These are phyloP conservation scores for Poicephalus gulielmi DNA, from an alignment of 2,113 vertebrate genomes.

Conservation along the genomic window DNA sequence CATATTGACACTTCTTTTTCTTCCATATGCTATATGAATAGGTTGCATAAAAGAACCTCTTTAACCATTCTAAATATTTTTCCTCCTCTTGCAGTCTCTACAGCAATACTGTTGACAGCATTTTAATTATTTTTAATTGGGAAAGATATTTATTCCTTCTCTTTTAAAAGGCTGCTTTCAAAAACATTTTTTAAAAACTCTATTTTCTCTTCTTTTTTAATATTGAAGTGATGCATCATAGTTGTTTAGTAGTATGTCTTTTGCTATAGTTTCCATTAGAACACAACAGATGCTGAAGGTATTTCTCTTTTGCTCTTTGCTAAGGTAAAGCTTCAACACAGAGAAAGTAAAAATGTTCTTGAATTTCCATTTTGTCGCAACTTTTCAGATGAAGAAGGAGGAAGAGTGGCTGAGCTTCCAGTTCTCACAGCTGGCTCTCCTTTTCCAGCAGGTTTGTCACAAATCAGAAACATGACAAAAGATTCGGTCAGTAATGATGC, in stretches of 20 bases:
- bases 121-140: background rate
- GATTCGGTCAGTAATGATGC: background rate
- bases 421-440: conserved; percentile 19
- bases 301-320: background rate
- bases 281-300: background rate
- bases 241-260: background rate
- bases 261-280: background rate
- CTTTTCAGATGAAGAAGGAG: conserved; percentile 19
- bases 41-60: background rate
- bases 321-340: conserved; percentile 60
- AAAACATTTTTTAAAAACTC: background rate
- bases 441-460: conserved; percentile 49
- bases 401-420: conserved; percentile 30
- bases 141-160: background rate
- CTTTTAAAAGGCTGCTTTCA: background rate
- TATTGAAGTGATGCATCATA: background rate
- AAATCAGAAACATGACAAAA: background rate
- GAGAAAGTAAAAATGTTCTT: conserved; percentile 30
- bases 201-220: background rate
- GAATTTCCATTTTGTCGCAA: conserved; percentile 48
- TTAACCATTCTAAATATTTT: background rate
- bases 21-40: background rate
- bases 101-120: background rate
- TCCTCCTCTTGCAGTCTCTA: background rate
- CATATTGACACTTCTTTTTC: background rate